These are phyloP conservation scores for Drosophila barbarae DNA, from an alignment of 2,888 invertebrate genomes.

Conservation along the genomic window DNA sequence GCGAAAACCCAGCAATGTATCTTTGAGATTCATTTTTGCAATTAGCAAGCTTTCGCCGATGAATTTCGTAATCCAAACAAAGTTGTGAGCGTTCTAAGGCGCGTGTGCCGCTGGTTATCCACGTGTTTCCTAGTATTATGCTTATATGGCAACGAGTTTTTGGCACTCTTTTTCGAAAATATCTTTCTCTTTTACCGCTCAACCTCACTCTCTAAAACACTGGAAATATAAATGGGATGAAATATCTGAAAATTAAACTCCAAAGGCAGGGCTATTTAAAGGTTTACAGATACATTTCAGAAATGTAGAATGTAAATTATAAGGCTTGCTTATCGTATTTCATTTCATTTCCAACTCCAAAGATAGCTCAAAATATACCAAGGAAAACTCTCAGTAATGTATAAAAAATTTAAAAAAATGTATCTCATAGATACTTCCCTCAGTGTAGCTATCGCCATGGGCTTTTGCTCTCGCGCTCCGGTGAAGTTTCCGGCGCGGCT, in stretches of 20 bases:
- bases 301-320: too few species aligned
- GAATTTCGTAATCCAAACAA: slow-evolving; percentile 38
- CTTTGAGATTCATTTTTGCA: slow-evolving; percentile 14
- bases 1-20: neutral
- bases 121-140: slow-evolving; percentile 29
- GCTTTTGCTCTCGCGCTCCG: slow-evolving; percentile 9
- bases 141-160: slow-evolving; percentile 6
- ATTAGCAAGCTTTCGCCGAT: slow-evolving; percentile 29
- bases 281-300: too few species aligned
- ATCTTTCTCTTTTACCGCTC: slow-evolving; percentile 4
- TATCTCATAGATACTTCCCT: neutral
- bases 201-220: neutral
- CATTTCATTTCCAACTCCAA: too few species aligned
- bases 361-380: too few species aligned
- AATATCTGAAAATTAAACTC: neutral
- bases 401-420: too few species aligned
- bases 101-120: slow-evolving; percentile 35
- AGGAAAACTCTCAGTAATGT: too few species aligned
- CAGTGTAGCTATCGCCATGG: slow-evolving; percentile 25
- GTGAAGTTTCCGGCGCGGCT: slow-evolving; percentile 52
- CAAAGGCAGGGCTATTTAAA: too few species aligned
- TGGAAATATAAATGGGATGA: neutral
- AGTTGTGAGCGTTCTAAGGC: slow-evolving; percentile 19
- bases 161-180: slow-evolving; percentile 3
- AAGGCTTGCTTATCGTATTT: too few species aligned